These are phyloP conservation scores for Apocrypta bakeri DNA, from an alignment of 1,140 invertebrate species.

Conservation along the genomic window DNA sequence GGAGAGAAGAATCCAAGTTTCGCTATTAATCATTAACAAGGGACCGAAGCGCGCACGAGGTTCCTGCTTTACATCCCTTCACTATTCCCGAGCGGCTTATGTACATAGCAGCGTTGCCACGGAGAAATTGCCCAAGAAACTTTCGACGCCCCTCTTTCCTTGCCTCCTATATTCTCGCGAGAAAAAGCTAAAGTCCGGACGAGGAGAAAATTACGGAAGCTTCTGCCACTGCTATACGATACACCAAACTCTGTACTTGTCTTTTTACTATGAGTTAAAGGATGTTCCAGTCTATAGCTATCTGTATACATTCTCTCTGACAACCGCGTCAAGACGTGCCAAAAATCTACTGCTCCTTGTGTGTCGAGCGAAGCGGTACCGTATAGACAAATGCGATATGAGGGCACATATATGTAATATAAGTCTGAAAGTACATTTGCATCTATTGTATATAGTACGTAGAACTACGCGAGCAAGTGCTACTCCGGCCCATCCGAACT, in stretches of 20 bases:
- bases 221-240: background rate
- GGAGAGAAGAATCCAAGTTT: conserved; percentile 25
- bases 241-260: background rate
- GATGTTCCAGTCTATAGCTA: too few relatives aligned
- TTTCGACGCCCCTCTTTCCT: conserved; percentile 13
- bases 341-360: background rate
- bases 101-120: conserved; percentile 20
- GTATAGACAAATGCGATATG: background rate
- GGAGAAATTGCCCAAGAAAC: conserved; percentile 20
- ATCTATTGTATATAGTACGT: background rate
- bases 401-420: background rate
- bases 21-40: conserved; percentile 32
- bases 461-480: background rate
- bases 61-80: background rate
- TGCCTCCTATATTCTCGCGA: background rate
- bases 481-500: background rate
- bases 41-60: background rate
- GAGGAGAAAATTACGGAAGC: conserved; percentile 24
- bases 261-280: background rate
- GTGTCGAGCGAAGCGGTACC: background rate
- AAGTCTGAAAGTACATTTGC: background rate
- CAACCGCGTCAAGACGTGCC: background rate
- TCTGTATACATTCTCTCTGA: too few relatives aligned
- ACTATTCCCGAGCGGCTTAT: background rate
- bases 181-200: background rate